Evolutionary conservation across 2,888 invertebrate genomes (phyloP), one percentile per base, ranked within the genome.

Genomic region (Leptura quadrifasciata): DNA sequence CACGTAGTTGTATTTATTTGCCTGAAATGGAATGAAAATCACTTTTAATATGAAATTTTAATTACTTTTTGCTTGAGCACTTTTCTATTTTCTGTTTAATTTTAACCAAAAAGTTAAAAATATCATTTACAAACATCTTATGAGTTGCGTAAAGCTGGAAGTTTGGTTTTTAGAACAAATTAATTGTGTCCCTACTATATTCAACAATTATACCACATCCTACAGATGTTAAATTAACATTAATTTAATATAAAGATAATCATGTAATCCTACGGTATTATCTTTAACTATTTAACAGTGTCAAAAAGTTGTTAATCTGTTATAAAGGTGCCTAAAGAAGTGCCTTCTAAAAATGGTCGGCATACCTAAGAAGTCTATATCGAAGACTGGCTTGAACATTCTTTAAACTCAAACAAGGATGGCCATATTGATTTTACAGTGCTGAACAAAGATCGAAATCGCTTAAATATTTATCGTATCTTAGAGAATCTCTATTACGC

Each of bases 311-410:
- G 60, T 60, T 60, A 60, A 60, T 60, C 27, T 60, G 21, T 60
- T 60, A 15, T 15, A n/a, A 60, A 60, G n/a, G 24, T 60, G 60
- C 60, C 20, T 60, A 60, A 60, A 60, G 60, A 60, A 21, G 60
- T 27, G 27, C 20, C 60, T 60, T 60, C 60, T 60, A 60, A 24
- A 60, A 60, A 60, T 60, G 27, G 60, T 60, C 60, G 60, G 60
- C 60, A 60, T 60, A 27, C 60, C 27, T 27, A 60, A 21, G 57
- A 21, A 57, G 60, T 27, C 60, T 24, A 60, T 39, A 60, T 27
- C 27, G n/a, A 60, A 27, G 27, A 27, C 60, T 21, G 60, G 60
- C 60, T 60, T 21, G 27, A 15, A 24, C 60, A 60, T 60, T 60
- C 60, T n/a, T 60, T 60, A n/a, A 15, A 27, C 15, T 27, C 27